Evolutionary conservation across 2,113 vertebrate genomes (phyloP).

Genomic region (Picathartes gymnocephalus): DNA sequence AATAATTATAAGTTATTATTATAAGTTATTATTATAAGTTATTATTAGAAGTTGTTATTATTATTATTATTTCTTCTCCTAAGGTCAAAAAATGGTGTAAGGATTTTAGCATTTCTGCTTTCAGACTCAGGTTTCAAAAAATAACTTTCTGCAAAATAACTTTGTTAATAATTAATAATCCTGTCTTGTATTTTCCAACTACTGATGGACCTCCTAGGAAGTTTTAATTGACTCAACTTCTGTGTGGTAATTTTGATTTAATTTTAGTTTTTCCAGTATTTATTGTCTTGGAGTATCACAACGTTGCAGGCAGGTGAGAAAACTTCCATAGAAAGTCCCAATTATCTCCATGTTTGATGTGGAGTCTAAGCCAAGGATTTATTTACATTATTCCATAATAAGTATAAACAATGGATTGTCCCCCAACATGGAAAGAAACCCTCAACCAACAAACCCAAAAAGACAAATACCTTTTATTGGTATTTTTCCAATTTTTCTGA

Average conservation of each 20-base stretch:
- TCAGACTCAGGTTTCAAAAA: not conserved
- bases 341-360: not conserved
- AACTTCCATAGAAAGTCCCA: not conserved
- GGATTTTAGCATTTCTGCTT: not conserved
- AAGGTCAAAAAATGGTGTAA: not conserved
- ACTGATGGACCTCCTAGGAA: not conserved
- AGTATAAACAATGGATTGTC: rapidly evolving
- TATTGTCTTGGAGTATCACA: not conserved
- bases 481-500: rapidly evolving
- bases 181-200: not conserved
- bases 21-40: not conserved
- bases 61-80: not conserved
- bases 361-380: not conserved
- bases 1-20: not conserved
- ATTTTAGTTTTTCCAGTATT: not conserved
- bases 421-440: rapidly evolving
- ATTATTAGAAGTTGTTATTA: no score
- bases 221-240: not conserved
- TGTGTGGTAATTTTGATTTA: rapidly evolving
- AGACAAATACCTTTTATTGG: rapidly evolving
- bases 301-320: not conserved
- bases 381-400: rapidly evolving
- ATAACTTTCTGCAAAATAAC: not conserved
- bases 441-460: no score
- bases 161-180: not conserved